Conservation (phyloP, 37 sponge, comb jelly and placozoan species). For the Bolinopsis microptera region DNA sequence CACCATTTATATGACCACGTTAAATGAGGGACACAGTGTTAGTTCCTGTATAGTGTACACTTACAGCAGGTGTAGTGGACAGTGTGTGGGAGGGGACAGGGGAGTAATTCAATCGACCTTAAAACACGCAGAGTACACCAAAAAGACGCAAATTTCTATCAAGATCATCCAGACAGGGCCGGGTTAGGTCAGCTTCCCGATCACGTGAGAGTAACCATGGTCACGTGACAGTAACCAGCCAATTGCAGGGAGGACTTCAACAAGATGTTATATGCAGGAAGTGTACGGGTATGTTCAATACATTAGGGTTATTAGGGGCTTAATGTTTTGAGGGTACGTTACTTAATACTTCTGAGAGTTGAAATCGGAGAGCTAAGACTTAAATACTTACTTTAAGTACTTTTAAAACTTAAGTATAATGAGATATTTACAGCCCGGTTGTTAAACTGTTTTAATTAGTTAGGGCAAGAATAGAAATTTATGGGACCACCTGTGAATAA, state of each 20-base stretch:
- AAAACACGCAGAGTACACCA: neutral
- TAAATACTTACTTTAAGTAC: too few species aligned
- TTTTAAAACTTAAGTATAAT: too few species aligned
- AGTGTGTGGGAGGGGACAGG: neutral
- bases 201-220: neutral
- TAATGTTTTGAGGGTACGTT: too few species aligned
- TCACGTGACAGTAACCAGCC: neutral
- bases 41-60: neutral
- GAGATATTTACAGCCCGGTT: too few species aligned
- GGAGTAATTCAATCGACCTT: neutral
- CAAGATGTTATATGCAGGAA: neutral
- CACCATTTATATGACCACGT: too few species aligned
- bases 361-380: too few species aligned
- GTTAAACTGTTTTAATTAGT: too few species aligned
- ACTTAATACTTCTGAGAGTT: too few species aligned
- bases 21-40: too few species aligned
- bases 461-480: too few species aligned
- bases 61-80: neutral
- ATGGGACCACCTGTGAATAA: too few species aligned
- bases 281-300: neutral
- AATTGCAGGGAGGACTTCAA: neutral
- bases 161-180: neutral
- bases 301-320: too few species aligned
- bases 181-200: neutral
- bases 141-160: neutral